Evolutionary conservation across 2,113 vertebrate species (phyloP), one percentile per base, ranked within the genome.

Genomic region (Spea bombifrons): DNA sequence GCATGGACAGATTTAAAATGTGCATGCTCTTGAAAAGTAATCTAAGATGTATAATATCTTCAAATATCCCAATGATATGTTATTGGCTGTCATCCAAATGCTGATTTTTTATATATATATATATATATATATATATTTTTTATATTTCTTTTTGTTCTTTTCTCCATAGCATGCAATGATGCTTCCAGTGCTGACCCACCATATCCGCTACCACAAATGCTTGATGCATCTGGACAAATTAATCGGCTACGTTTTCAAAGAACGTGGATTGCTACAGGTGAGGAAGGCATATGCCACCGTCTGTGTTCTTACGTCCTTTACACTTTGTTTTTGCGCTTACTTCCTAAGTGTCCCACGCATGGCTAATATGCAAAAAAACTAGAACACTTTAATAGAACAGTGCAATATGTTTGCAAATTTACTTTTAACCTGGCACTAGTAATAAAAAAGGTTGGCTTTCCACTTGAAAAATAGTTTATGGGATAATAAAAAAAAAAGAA

Each of bases 131-230:
- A 5, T 46, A 1, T 47, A 57, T 71, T 5, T 71, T 49, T 15
- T 70, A 71, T 77, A 61, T 10, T 8, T 50, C 49, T 12, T 65
- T 67, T 30, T 49, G 3, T 3, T 66, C 83, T 88, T 16, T 3
- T 83, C 75, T 84, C 82, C 76, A 64, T 86, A 99, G 97, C 97
- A 99, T 2, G 97, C 97, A 16, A 99, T 99, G 97, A 99, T 99
- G 96, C 91, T 99, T 64, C 97, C 97, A 0, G 97, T 99, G 55
- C 90, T 99, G 78, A 99, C 97, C n/a, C 97, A 99, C 85, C 97
- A 99, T 6, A 97, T 99, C 75, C 97, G 97, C n/a, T 99, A 99
- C 88, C 97, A 99, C 84, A 95, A 97, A 80, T 99, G 97, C 73
- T 93, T 99, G 75, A 98, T 97, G 96, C 96, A 99, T 88, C 86